phyloP scores from a whole-genome alignment of 2,113 vertebrate species.

The Seriola rivoliana region DNA sequence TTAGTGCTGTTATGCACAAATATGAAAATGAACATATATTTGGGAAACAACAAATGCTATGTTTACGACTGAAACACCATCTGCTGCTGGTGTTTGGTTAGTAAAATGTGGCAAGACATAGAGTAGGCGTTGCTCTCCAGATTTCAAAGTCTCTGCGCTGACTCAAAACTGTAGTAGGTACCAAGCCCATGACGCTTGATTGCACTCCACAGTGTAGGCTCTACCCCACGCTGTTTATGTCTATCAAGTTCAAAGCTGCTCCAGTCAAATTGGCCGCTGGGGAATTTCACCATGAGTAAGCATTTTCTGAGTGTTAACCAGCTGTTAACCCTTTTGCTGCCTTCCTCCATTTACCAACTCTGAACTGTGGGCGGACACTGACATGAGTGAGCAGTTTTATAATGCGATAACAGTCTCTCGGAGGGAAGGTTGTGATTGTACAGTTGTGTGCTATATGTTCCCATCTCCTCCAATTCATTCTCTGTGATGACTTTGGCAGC shows the following conservation, averaged over 20 bases:
- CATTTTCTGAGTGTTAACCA: constrained; percentile 53
- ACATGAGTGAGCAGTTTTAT: constrained; percentile 22
- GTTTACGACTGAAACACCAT: not conserved
- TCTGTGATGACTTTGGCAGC: constrained; percentile 62
- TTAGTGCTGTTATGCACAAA: constrained; percentile 13
- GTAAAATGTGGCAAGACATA: not conserved
- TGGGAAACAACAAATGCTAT: not conserved
- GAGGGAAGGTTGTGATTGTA: constrained; percentile 51
- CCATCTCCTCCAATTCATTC: constrained; percentile 48
- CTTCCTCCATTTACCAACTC: constrained; percentile 19
- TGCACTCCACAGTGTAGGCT: constrained; percentile 25
- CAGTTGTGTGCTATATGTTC: constrained; percentile 61
- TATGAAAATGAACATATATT: not conserved
- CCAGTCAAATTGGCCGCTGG: constrained; percentile 37
- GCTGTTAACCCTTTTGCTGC: constrained; percentile 43
- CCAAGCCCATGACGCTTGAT: constrained; percentile 24
- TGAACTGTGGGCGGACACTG: not conserved
- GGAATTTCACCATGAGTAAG: constrained; percentile 59
- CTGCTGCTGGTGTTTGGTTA: constrained; percentile 3
- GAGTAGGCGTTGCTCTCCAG: constrained; percentile 17
- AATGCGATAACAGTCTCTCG: constrained; percentile 40
- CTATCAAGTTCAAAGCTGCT: constrained; percentile 65
- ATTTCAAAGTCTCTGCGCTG: constrained; percentile 32
- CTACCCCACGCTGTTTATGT: constrained; percentile 59
- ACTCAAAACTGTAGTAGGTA: constrained; percentile 39